Evolutionary conservation across 2,113 vertebrate species (phyloP), one percentile per base, ranked within the genome.

Genomic region (Ia io): DNA sequence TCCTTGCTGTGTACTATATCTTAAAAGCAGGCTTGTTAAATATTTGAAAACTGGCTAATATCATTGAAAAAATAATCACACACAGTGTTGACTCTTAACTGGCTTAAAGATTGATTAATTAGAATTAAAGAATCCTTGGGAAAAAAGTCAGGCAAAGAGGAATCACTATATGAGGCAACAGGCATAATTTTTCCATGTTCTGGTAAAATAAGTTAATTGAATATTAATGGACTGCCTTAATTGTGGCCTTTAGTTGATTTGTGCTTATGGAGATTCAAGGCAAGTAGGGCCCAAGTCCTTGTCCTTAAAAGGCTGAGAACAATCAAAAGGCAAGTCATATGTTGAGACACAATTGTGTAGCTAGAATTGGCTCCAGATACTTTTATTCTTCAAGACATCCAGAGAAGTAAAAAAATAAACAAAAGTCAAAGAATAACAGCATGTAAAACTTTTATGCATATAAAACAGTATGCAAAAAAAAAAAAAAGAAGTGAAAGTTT

Each of bases 21-120:
- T 96, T 94, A 71, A 90, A 97, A 97, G 82, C 25, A 90, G 23
- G 42, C 35, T 89, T 93, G 88, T 92, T 97, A 85, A 84, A 74
- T 82, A 96, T 91, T 95, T 93, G 84, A 13, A 96, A 93, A 84
- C 11, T 42, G 53, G 51, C 25, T 95, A 89, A 49, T 59, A 67
- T 78, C 22, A 74, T 42, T 95, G 32, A 20, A 93, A 92, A 94
- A 91, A 93, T 73, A 94, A 69, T 92, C 69, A 78, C 44, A 96
- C 67, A 23, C 4, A 80, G 7, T 90, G 61, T 93, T 97, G 42
- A 93, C n/a, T 79, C 40, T 85, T 65, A 92, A 84, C 37, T 63
- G 5, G 17, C 71, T 93, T 74, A 84, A 88, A 37, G 10, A 88
- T 84, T 69, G 12, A 82, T 94, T 94, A 77, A 10, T 56, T 90